phyloP scores from a whole-genome alignment of 2,797 vertebrate species.

The Catamblyrhynchus diadema region DNA sequence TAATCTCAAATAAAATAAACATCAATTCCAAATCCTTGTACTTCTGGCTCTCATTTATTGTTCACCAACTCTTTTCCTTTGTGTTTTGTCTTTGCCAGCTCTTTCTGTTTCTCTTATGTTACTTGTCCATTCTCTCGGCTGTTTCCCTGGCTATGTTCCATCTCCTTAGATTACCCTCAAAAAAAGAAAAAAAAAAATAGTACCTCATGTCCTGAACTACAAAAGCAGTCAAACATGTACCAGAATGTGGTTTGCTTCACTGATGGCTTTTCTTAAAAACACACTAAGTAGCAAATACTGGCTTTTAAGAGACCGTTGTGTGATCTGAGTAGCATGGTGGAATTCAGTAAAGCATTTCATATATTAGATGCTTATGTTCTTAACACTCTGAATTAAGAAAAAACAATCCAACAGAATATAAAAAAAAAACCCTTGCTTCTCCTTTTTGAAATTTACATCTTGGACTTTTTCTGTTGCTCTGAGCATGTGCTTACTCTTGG shows the following conservation, averaged over 20 bases:
- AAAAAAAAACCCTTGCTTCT: neutral
- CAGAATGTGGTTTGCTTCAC: neutral
- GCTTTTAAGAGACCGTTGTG: neutral
- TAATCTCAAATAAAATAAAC: conserved; percentile 77
- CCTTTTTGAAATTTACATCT: neutral
- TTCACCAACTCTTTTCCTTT: conserved; percentile 56
- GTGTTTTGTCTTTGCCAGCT: conserved; percentile 32
- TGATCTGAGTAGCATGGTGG: neutral
- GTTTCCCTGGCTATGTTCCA: conserved; percentile 37
- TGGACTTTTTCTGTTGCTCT: neutral
- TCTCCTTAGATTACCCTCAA: conserved; percentile 38
- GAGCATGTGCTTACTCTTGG: neutral
- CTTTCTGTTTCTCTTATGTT: conserved; percentile 57
- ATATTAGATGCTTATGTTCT: neutral
- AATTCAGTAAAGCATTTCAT: neutral
- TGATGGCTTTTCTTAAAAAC: neutral
- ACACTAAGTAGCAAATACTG: neutral
- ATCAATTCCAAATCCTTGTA: conserved; percentile 51
- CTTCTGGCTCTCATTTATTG: conserved; percentile 66
- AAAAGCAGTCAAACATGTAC: neutral
- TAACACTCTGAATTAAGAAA: neutral
- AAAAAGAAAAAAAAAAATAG: neutral
- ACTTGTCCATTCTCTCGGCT: conserved; percentile 19
- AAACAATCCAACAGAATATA: neutral
- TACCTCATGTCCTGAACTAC: neutral